Percentiles rank a stretch among this genome's conserved stretches.
These are phyloP conservation scores for Microctonus hyperodae DNA, from an alignment of 2,888 invertebrate species.

Conservation along the genomic window DNA sequence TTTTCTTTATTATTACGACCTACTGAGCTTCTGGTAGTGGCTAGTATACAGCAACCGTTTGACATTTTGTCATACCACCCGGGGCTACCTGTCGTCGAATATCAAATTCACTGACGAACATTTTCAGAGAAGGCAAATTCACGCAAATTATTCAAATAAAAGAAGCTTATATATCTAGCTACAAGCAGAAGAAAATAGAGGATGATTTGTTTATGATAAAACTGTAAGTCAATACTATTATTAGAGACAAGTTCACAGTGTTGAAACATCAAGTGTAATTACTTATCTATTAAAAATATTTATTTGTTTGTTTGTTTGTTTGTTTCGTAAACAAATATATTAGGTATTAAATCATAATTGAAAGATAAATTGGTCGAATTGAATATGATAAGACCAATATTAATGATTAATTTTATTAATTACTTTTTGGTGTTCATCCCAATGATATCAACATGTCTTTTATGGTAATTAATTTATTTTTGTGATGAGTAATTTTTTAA, in stretches of 20 bases:
- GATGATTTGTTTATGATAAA: neutral
- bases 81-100: conserved; percentile 36
- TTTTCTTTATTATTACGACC: neutral
- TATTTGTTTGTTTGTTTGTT: neutral
- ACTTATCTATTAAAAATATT: neutral
- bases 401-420: conserved; percentile 49
- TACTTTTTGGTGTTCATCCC: conserved; percentile 53
- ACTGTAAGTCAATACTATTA: neutral
- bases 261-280: neutral
- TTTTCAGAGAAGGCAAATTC: conserved; percentile 29
- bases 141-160: conserved; percentile 18
- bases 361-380: conserved; percentile 30
- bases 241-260: neutral
- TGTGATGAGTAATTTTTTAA: neutral
- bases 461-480: conserved; percentile 42
- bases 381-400: conserved; percentile 47
- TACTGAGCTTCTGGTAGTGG: neutral
- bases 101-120: conserved; percentile 30
- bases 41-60: conserved; percentile 30
- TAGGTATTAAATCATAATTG: neutral
- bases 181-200: neutral
- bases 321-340: neutral
- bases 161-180: neutral
- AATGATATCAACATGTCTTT: conserved; percentile 49
- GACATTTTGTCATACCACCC: conserved; percentile 29